Base-by-base conservation (phyloP, 2,888 invertebrate genomes). In the Diogma glabrata region DNA sequence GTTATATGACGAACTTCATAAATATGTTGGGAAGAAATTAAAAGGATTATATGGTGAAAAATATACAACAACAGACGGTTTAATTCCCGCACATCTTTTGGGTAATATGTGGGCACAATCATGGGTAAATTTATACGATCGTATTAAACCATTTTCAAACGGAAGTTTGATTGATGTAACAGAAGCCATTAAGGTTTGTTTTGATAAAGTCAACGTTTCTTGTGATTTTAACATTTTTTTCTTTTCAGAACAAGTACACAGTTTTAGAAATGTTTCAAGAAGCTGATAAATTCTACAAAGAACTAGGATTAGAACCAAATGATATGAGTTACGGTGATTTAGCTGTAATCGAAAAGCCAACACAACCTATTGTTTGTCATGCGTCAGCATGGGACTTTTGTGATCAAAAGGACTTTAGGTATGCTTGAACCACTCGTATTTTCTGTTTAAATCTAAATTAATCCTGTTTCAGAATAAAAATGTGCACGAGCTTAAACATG, bases 341-440 rank as follows among this genome's bases (percentile, higher is more conserved):
- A 22, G 75, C 76, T 1, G 67, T 78, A 60, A 67, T 79, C 23
- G 68, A 69, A 51, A 74, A 74, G 56, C 78, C 78, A 0, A 57
- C 59, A 3, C 72, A 74, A 56, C 60, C 72, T 22, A 71, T 74
- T 50, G 71, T 77, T 3, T 78, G 78, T 56, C 76, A 77, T 59
- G 56, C 75, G 1, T 73, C 75, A 5, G 77, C 77, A n/a, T 76
- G 76, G 76, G 77, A 78, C 59, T 74, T 77, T 59, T 72, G 70
- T 52, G 72, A 77, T 56, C 66, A 67, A 16, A 57, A 68, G 49
- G 77, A 78, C 58, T n/a, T n/a, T n/a, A n/a, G n/a, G n/a, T n/a
- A n/a, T n/a, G n/a, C n/a, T n/a, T n/a, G n/a, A n/a, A n/a, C n/a
- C n/a, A n/a, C n/a, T n/a, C n/a, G n/a, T n/a, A n/a, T n/a, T n/a